Evolutionary conservation across 2,888 invertebrate species (phyloP).

Genomic region (Dryobotodes eremita): DNA sequence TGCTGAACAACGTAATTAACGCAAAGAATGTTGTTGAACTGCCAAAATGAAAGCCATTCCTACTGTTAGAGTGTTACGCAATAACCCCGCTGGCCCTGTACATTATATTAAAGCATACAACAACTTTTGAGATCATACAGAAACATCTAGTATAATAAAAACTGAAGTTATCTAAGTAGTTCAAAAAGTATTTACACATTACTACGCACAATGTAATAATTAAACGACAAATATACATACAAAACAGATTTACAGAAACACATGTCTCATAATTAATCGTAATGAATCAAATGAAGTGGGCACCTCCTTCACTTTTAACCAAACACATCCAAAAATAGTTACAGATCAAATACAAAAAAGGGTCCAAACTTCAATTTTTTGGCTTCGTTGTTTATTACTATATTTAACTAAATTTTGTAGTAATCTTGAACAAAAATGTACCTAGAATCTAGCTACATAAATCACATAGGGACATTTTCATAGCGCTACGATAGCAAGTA

Average conservation of each 20-base stretch:
- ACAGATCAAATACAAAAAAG: slow-evolving; percentile 57
- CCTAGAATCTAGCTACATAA: slow-evolving; percentile 79
- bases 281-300: slow-evolving; percentile 53
- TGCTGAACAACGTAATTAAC: no score
- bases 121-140: slow-evolving; percentile 68
- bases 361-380: slow-evolving; percentile 72
- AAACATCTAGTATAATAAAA: slow-evolving; percentile 61
- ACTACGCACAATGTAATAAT: slow-evolving; percentile 62
- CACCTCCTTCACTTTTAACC: slow-evolving; percentile 65
- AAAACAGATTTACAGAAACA: slow-evolving; percentile 57
- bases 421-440: slow-evolving; percentile 78
- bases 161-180: slow-evolving; percentile 49
- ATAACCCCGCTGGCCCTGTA: slow-evolving; percentile 20
- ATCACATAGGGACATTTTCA: slow-evolving; percentile 88
- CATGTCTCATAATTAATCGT: slow-evolving; percentile 47
- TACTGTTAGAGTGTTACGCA: no score
- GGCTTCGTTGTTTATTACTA: slow-evolving; percentile 84
- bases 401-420: slow-evolving; percentile 80
- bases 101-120: slow-evolving; percentile 55
- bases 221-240: slow-evolving; percentile 61
- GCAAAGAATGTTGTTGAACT: no score
- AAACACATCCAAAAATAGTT: slow-evolving; percentile 53
- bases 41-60: no score
- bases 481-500: slow-evolving; percentile 97
- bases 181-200: slow-evolving; percentile 66